Conservation (phyloP, 2,113 vertebrate genomes). For the Atherinomorus stipes region DNA sequence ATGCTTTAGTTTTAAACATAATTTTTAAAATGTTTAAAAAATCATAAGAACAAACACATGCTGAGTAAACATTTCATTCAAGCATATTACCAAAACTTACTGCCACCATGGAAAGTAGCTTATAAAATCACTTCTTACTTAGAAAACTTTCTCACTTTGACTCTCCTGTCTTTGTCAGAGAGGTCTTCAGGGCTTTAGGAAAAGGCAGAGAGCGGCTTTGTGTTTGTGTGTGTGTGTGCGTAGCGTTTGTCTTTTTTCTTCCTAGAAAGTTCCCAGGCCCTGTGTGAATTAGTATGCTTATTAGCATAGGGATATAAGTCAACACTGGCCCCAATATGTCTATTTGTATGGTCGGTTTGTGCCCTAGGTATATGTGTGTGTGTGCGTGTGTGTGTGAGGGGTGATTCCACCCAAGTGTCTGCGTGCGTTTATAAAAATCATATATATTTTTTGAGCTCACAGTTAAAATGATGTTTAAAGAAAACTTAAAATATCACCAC, state of each 20-base stretch:
- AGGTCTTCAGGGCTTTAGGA: constrained; percentile 61
- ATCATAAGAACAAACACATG: no score
- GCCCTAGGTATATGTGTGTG: constrained; percentile 48
- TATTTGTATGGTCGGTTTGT: constrained; percentile 65
- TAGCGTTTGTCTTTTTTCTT: constrained; percentile 20
- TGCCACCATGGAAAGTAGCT: constrained; percentile 32
- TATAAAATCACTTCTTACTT: constrained; percentile 30
- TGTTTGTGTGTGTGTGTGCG: constrained; percentile 24
- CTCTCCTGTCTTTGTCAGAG: constrained; percentile 39
- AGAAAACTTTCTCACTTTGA: constrained; percentile 44
- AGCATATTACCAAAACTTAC: not conserved
- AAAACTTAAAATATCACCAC: not conserved
- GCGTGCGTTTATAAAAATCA: constrained; percentile 4
- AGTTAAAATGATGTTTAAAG: constrained; percentile 12
- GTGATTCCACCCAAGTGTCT: not conserved
- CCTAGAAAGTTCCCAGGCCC: constrained; percentile 37
- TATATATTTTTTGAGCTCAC: not conserved
- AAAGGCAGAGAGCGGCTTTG: constrained; percentile 31
- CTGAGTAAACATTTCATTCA: not conserved
- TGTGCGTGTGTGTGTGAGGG: constrained; percentile 6
- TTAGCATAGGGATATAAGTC: constrained; percentile 84
- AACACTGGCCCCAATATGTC: constrained; percentile 80
- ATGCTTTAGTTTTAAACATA: no score
- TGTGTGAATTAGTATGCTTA: constrained; percentile 76
- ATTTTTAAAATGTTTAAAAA: no score